Evolutionary conservation across 2,888 invertebrate genomes (phyloP).

Genomic region (Chymomyza caudatula): DNA sequence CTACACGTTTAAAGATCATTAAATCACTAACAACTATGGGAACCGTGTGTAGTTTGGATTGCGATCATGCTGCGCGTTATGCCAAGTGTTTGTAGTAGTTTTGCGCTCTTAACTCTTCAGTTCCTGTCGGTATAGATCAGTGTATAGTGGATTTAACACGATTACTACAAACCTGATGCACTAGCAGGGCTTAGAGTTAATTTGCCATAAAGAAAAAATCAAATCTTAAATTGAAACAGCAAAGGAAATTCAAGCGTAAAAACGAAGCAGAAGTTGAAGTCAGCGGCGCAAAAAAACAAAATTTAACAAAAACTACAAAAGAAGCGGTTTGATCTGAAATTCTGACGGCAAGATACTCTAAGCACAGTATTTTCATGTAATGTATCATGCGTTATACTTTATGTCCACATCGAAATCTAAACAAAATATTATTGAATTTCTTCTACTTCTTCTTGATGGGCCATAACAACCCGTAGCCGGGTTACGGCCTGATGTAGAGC

Average conservation of each 20-base stretch:
- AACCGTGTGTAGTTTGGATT: neutral
- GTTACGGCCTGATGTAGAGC: too few relatives aligned
- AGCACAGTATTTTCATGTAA: too few relatives aligned
- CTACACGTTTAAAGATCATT: neutral
- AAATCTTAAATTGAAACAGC: conserved; percentile 25
- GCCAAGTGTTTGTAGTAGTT: too few relatives aligned
- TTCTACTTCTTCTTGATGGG: too few relatives aligned
- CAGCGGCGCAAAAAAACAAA: too few relatives aligned
- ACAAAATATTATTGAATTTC: too few relatives aligned
- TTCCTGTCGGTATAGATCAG: conserved; percentile 18
- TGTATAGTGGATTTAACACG: conserved; percentile 22
- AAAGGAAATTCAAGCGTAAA: conserved; percentile 50
- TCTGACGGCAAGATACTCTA: too few relatives aligned
- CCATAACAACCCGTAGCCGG: too few relatives aligned
- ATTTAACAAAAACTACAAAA: neutral
- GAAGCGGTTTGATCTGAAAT: too few relatives aligned
- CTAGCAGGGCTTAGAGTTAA: neutral
- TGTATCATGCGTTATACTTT: too few relatives aligned
- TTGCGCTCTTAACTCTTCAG: too few relatives aligned
- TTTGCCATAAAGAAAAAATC: conserved; percentile 1
- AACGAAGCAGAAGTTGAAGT: conserved; percentile 34
- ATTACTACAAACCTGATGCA: conserved; percentile 24
- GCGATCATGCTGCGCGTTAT: neutral
- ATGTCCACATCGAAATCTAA: too few relatives aligned
- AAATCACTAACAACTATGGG: neutral